Conservation (phyloP, 2,888 invertebrate species). For the Polietes domitor region DNA sequence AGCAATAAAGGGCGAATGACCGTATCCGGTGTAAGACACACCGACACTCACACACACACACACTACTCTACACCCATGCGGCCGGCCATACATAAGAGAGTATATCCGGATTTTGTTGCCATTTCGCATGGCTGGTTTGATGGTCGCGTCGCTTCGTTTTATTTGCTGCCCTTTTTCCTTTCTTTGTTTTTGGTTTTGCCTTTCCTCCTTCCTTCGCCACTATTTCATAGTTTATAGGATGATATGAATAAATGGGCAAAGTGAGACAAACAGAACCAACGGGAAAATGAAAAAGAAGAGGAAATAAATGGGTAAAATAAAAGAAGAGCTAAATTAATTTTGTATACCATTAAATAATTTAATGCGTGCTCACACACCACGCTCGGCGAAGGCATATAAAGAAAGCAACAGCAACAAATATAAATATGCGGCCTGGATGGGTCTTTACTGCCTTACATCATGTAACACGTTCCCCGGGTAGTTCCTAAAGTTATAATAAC, state of each 20-base stretch:
- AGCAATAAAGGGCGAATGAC: conserved; percentile 53
- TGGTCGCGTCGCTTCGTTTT: not conserved
- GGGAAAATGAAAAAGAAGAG: too few species aligned
- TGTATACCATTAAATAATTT: conserved; percentile 32
- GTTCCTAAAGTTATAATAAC: too few species aligned
- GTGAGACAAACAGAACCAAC: not conserved
- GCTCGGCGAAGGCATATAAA: not conserved
- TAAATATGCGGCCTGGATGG: too few species aligned
- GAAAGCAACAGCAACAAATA: not conserved
- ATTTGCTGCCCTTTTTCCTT: not conserved
- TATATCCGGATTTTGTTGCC: not conserved
- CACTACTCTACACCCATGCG: too few species aligned
- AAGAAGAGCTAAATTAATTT: conserved; percentile 32
- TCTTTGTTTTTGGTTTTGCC: not conserved
- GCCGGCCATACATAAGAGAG: not conserved
- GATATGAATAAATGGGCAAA: not conserved
- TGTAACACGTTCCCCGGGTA: too few species aligned
- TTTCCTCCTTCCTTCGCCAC: not conserved
- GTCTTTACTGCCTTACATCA: too few species aligned
- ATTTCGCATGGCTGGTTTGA: conserved; percentile 2
- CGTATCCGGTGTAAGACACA: conserved; percentile 38
- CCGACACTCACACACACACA: too few species aligned
- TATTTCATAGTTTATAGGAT: conserved; percentile 9
- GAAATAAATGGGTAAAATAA: not conserved
- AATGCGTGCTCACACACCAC: conserved; percentile 31